Percentiles rank a stretch among this genome's conserved stretches.
phyloP scores from a whole-genome alignment of 2,113 vertebrate species.

The Chaetops frenatus region DNA sequence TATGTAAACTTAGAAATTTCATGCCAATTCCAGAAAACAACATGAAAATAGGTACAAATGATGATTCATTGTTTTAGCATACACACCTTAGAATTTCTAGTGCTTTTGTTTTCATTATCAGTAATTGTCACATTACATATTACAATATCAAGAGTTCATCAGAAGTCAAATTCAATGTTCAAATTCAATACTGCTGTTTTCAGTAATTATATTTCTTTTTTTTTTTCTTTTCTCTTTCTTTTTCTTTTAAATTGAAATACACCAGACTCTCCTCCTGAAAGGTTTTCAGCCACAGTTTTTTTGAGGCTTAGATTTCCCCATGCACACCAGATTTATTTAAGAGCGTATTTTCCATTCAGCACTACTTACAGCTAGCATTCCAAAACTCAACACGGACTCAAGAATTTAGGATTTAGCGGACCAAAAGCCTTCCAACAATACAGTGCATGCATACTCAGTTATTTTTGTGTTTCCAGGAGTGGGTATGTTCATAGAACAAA shows the following conservation, averaged over 20 bases:
- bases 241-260: background rate
- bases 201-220: background rate
- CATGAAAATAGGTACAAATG: background rate
- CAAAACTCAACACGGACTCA: background rate
- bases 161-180: background rate
- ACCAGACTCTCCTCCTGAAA: background rate
- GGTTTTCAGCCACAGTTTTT: background rate
- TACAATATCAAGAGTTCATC: background rate
- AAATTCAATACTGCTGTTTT: background rate
- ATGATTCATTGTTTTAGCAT: background rate
- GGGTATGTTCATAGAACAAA: background rate
- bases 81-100: background rate
- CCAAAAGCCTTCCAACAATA: background rate
- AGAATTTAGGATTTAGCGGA: background rate
- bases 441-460: background rate
- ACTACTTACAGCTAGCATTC: accelerated
- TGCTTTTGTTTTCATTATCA: background rate
- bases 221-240: background rate
- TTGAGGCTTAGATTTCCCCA: background rate
- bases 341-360: background rate
- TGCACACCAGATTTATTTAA: background rate
- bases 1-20: background rate
- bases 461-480: background rate
- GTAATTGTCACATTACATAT: background rate
- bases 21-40: background rate